Evolutionary conservation across 2,113 vertebrate genomes (phyloP).

Genomic region (Megaceryle maxima): DNA sequence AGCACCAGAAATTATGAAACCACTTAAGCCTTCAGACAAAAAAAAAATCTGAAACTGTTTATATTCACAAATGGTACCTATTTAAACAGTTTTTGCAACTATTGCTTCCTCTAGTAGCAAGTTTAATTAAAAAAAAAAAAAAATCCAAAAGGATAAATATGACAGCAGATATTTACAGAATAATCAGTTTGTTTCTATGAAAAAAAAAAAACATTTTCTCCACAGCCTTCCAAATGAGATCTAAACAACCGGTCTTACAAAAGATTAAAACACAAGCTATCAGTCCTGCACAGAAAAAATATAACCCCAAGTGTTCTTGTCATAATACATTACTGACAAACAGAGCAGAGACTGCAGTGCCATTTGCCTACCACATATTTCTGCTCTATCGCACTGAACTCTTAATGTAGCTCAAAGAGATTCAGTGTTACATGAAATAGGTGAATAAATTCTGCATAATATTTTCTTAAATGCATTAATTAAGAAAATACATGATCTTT

Average conservation of each 20-base stretch:
- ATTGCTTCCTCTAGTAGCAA: slow-evolving; percentile 59
- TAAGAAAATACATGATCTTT: neutral
- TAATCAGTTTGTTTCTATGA: slow-evolving; percentile 20
- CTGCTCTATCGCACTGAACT: neutral
- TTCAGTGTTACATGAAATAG: neutral
- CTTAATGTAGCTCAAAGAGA: neutral
- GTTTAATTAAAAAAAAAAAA: slow-evolving; percentile 2
- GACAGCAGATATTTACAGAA: slow-evolving; percentile 67
- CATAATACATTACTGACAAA: neutral
- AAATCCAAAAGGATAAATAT: slow-evolving; percentile 55
- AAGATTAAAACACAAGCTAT: slow-evolving; percentile 48
- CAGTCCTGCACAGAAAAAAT: slow-evolving; percentile 2
- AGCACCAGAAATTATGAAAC: slow-evolving; percentile 38
- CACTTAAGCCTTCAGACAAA: slow-evolving; percentile 25
- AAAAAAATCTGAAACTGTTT: slow-evolving; percentile 32
- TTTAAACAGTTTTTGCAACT: slow-evolving; percentile 53
- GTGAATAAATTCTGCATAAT: neutral
- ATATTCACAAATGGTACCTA: slow-evolving; percentile 53
- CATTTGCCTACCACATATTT: neutral
- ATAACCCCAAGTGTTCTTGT: neutral
- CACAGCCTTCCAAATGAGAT: slow-evolving; percentile 35
- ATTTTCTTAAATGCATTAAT: neutral
- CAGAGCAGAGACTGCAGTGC: neutral
- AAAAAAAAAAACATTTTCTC: slow-evolving; percentile 47
- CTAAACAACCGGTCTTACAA: slow-evolving; percentile 49